Conservation (phyloP, 2,113 vertebrate species). For the Tachysurus vachellii region DNA sequence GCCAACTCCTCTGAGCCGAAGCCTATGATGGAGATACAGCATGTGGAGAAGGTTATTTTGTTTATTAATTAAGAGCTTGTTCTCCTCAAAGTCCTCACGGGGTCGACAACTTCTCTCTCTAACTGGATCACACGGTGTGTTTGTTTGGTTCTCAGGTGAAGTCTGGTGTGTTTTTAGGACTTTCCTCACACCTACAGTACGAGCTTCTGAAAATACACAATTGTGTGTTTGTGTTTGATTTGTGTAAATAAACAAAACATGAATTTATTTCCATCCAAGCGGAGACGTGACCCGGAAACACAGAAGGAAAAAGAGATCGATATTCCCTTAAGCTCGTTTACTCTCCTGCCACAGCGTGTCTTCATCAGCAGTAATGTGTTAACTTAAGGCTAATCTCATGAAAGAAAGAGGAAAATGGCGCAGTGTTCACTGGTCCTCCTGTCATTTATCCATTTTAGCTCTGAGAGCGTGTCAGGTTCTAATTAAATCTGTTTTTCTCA, state of each 20-base stretch:
- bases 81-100: too few species aligned
- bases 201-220: background rate
- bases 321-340: background rate
- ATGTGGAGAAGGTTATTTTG: too few species aligned
- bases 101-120: background rate
- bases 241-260: background rate
- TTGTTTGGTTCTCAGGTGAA: background rate
- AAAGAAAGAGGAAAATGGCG: slow-evolving; percentile 62
- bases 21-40: too few species aligned
- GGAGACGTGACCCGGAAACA: background rate
- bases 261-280: background rate
- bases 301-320: background rate
- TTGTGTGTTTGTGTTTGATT: background rate
- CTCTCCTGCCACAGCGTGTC: slow-evolving; percentile 34
- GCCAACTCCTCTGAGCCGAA: too few species aligned
- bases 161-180: background rate
- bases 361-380: slow-evolving; percentile 56
- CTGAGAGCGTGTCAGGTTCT: slow-evolving; percentile 66
- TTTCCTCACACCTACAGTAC: background rate
- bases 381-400: slow-evolving; percentile 69
- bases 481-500: slow-evolving; percentile 67
- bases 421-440: slow-evolving; percentile 53
- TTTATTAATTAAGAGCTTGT: too few species aligned
- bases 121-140: background rate
- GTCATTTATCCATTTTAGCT: slow-evolving; percentile 71